Evolutionary conservation across 1,140 invertebrate species (phyloP).

Genomic region (Muscidifurax raptorellus): DNA sequence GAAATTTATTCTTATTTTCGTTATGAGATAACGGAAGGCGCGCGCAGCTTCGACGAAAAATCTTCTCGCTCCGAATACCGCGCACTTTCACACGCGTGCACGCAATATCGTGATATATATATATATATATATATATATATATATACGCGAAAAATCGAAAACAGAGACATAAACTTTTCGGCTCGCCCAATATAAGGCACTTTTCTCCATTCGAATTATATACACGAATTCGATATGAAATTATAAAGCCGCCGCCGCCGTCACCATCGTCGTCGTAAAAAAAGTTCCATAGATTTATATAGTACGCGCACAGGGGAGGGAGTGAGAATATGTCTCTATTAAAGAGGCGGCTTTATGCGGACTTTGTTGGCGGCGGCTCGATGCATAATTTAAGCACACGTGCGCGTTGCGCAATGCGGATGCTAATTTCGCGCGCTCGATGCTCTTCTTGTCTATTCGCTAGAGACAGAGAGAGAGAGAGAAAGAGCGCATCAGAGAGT

Average conservation of each 20-base stretch:
- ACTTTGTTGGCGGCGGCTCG: background rate
- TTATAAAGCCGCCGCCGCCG: background rate
- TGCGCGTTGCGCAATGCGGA: background rate
- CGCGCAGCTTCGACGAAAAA: no score
- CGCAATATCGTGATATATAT: background rate
- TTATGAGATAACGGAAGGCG: no score
- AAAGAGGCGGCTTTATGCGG: background rate
- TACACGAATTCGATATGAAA: background rate
- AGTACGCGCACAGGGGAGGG: background rate
- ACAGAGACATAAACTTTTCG: no score
- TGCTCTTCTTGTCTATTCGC: background rate
- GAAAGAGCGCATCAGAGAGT: background rate
- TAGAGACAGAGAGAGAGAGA: background rate
- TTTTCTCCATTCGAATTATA: background rate
- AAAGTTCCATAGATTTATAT: background rate
- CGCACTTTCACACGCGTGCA: background rate
- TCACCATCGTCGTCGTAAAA: background rate
- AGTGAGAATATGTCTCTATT: slow-evolving; percentile 23
- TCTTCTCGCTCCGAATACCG: no score
- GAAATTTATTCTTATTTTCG: no score
- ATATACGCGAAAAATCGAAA: no score
- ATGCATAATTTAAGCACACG: background rate
- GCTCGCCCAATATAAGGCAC: no score
- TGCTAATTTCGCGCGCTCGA: slow-evolving; percentile 23
- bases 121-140: background rate